Conservation (phyloP, 2,113 vertebrate species). For the Lethenteron reissneri region DNA sequence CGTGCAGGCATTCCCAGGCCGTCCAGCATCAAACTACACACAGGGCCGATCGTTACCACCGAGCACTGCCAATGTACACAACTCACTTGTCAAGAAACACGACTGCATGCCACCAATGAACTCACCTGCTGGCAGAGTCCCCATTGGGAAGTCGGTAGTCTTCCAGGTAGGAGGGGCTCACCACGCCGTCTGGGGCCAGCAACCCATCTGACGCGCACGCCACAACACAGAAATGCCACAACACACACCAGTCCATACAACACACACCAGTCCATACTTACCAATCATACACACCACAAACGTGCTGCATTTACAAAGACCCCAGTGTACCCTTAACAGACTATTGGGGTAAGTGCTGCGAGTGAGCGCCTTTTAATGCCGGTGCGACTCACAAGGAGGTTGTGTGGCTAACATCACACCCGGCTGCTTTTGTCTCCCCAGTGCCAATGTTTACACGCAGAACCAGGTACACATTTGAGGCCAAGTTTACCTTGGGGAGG, state of each 20-base stretch:
- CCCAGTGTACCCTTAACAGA: not conserved
- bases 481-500: slow-evolving; percentile 12
- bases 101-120: too few relatives aligned
- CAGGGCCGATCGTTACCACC: too few relatives aligned
- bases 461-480: slow-evolving; percentile 8
- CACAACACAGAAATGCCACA: slow-evolving; percentile 7
- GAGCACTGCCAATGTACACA: too few relatives aligned
- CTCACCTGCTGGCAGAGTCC: slow-evolving; percentile 19
- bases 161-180: slow-evolving; percentile 60
- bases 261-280: not conserved
- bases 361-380: not conserved
- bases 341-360: not conserved
- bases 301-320: not conserved
- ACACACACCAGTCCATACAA: not conserved
- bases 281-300: not conserved
- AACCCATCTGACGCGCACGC: slow-evolving; percentile 41
- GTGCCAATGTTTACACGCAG: too few relatives aligned
- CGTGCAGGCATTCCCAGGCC: not conserved
- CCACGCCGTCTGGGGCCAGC: slow-evolving; percentile 42
- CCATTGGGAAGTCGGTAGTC: slow-evolving; percentile 59
- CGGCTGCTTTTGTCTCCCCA: too few relatives aligned
- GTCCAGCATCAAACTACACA: too few relatives aligned
- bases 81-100: too few relatives aligned
- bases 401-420: slow-evolving; percentile 10
- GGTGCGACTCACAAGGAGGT: not conserved